Percentiles rank a stretch among this genome's conserved stretches.
These are phyloP conservation scores for Dysmachus trigonus DNA, from an alignment of 2,888 invertebrate genomes.

Conservation along the genomic window DNA sequence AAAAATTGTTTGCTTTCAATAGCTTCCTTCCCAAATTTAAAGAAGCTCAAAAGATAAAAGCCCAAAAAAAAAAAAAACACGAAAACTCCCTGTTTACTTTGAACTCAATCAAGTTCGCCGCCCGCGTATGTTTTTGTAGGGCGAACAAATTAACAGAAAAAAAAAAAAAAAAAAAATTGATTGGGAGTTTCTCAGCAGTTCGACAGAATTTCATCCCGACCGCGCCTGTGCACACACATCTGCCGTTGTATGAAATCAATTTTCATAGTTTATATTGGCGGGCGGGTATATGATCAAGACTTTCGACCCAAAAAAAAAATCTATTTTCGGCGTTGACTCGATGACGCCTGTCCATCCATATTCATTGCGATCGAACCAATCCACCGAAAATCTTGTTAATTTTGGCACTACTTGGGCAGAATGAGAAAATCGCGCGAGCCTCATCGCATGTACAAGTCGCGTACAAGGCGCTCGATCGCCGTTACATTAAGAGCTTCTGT, in stretches of 20 bases:
- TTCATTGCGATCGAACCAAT: background rate
- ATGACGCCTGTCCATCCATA: background rate
- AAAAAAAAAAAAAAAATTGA: background rate
- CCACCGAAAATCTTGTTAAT: background rate
- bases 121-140: background rate
- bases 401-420: background rate
- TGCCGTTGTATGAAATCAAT: background rate
- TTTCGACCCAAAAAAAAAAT: background rate
- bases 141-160: background rate
- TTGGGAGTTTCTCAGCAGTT: background rate
- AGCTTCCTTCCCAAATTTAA: background rate
- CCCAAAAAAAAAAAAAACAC: too few relatives aligned
- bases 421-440: background rate
- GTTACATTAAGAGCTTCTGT: background rate
- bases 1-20: background rate
- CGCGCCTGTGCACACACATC: background rate
- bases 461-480: background rate
- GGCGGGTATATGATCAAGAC: background rate
- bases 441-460: background rate
- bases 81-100: background rate
- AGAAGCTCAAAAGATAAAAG: background rate
- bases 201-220: background rate
- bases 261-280: background rate
- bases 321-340: background rate
- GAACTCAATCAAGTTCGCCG: background rate